Evolutionary conservation across 2,888 invertebrate species (phyloP).

Genomic region (Heliothis peltigera): DNA sequence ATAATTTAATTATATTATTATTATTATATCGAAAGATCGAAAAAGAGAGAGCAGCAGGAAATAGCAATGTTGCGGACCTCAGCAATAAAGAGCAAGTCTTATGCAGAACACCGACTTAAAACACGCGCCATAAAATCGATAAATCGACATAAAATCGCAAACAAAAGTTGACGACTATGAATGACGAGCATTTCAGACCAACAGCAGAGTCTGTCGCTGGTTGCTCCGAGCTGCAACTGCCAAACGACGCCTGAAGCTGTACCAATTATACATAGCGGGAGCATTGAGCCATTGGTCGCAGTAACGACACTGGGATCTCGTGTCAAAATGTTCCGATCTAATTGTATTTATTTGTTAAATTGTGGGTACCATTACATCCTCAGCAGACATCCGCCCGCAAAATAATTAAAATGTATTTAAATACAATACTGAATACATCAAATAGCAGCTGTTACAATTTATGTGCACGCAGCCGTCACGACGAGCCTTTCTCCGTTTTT

Average conservation of each 20-base stretch:
- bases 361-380: background rate
- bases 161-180: no score
- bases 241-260: conserved; percentile 22
- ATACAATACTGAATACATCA: conserved; percentile 22
- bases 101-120: background rate
- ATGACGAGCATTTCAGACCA: background rate
- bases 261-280: conserved; percentile 36
- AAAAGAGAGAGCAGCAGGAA: no score
- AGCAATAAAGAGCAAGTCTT: no score
- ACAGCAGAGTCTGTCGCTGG: conserved; percentile 6
- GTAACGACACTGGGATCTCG: background rate
- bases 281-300: background rate
- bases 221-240: conserved; percentile 26
- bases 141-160: no score
- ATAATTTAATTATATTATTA: no score
- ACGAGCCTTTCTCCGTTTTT: conserved; percentile 18
- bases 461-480: conserved; percentile 28
- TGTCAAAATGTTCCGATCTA: background rate
- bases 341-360: background rate
- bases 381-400: background rate
- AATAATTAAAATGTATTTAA: conserved; percentile 21
- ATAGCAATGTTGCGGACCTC: no score
- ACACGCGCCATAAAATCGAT: background rate
- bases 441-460: conserved; percentile 44
- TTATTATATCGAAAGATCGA: no score